phyloP scores from a whole-genome alignment of 37 sponge, comb jelly and placozoan species.

The Cladorhizidae sp. region DNA sequence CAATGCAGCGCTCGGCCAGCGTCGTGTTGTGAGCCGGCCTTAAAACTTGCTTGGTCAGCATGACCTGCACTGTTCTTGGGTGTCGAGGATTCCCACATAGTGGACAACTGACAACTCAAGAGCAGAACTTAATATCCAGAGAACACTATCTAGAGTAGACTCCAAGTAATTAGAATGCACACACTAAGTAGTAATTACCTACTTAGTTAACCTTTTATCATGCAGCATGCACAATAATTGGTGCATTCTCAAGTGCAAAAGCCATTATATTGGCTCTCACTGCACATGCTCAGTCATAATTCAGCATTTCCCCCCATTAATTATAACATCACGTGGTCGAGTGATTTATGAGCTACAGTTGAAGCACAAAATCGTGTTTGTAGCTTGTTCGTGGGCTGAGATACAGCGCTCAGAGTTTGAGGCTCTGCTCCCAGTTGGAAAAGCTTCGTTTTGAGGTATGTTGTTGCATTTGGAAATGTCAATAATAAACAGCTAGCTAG shows the following conservation, averaged over 20 bases:
- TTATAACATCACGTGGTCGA: background rate
- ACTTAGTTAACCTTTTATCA: background rate
- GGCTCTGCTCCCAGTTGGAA: background rate
- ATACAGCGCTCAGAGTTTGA: background rate
- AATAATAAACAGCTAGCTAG: too few species aligned
- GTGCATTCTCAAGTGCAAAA: background rate
- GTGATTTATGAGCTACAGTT: background rate
- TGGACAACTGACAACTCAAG: too few species aligned
- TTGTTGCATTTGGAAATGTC: background rate
- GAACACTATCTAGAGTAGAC: too few species aligned
- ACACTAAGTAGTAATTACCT: too few species aligned
- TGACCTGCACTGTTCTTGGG: too few species aligned
- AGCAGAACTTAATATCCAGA: too few species aligned
- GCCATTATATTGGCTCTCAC: conserved; percentile 3
- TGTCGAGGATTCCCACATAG: too few species aligned
- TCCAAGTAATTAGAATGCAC: too few species aligned
- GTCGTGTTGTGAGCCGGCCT: too few species aligned
- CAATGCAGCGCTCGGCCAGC: too few species aligned
- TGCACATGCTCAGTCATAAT: conserved; percentile 13
- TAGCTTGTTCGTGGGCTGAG: background rate
- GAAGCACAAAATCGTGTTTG: background rate
- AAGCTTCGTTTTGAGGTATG: background rate
- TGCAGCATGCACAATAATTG: background rate
- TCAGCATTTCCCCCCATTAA: background rate
- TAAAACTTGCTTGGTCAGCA: too few species aligned